Base-by-base conservation (phyloP, 2,113 vertebrate species). In the Hyla sarda region DNA sequence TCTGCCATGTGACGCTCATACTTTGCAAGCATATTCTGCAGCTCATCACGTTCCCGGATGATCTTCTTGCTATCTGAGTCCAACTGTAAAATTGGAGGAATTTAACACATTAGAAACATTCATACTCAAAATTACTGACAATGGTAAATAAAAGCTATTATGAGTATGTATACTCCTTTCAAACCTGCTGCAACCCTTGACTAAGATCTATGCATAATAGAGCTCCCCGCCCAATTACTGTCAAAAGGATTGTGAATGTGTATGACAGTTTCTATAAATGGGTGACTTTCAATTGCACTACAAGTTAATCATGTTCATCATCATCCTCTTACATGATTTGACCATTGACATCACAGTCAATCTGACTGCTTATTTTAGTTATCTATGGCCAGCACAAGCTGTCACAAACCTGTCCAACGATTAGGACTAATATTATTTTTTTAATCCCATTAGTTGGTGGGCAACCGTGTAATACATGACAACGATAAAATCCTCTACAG, bases 1-100 rank as follows among this genome's bases (percentile, higher is more conserved):
- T 97, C 94, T 88, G 93, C 92, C 87, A 96, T 60, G 86, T 91
- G 90, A 48, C 88, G 87, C 83, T 97, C 90, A 50, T 93, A 91
- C 87, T 94, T 96, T 89, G 93, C 93, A 88, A 95, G 83, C 56
- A 90, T 92, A 87, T 89, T 91, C 85, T 92, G 94, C 85, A 95
- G 87, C 60, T 95, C 92, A 90, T 96, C 94, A 86, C 37, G 34
- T 87, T 96, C 93, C 90, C 89, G 92, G 54, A 92, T n/a, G 47
- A 92, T 84, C 87, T 94, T 92, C 88, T 94, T 91, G 83, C 94
- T 86, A 75, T 95, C 91, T 56, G 91, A 83, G 89, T 95, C 92
- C 88, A 91, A 94, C 65, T 82, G 62, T 30, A 28, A 69, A 73
- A 56, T n/a, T 41, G 67, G 3, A 16, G 25, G 3, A 28, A 56